These are phyloP conservation scores for Sinocyclocheilus grahami DNA, from an alignment of 2,113 vertebrate genomes.

Conservation along the genomic window DNA sequence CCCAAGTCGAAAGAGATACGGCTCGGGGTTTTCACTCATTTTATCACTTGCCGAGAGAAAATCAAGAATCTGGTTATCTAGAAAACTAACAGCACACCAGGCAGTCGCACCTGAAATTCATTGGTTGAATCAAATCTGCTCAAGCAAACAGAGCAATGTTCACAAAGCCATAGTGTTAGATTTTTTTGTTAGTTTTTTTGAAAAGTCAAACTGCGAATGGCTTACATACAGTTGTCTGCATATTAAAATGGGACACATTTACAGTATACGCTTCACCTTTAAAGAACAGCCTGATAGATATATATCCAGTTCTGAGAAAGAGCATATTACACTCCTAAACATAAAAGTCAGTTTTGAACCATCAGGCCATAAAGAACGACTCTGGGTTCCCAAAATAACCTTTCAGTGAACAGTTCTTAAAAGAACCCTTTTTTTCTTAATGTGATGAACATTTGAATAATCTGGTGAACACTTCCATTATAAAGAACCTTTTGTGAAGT, in stretches of 20 bases:
- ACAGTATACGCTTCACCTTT: background rate
- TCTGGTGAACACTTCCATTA: background rate
- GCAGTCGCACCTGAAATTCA: background rate
- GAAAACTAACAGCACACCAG: background rate
- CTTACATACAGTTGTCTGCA: background rate
- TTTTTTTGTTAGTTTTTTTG: background rate
- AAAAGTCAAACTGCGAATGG: background rate
- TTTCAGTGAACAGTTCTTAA: no score
- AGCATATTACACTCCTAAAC: background rate
- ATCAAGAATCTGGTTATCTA: conserved; percentile 1
- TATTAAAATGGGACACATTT: background rate
- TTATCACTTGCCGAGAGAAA: background rate
- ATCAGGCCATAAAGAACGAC: background rate
- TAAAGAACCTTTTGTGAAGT: no score
- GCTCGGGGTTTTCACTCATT: background rate
- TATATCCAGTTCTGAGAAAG: background rate
- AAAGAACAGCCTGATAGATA: background rate
- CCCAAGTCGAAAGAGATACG: background rate
- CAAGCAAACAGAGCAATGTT: background rate
- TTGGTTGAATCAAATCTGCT: background rate
- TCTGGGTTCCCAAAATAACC: background rate
- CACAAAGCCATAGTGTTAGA: background rate
- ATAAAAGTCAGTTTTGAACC: background rate
- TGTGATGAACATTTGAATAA: no score
- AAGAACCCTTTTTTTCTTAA: no score